phyloP scores from a whole-genome alignment of 2,888 invertebrate genomes.

The Lasiommata megera region DNA sequence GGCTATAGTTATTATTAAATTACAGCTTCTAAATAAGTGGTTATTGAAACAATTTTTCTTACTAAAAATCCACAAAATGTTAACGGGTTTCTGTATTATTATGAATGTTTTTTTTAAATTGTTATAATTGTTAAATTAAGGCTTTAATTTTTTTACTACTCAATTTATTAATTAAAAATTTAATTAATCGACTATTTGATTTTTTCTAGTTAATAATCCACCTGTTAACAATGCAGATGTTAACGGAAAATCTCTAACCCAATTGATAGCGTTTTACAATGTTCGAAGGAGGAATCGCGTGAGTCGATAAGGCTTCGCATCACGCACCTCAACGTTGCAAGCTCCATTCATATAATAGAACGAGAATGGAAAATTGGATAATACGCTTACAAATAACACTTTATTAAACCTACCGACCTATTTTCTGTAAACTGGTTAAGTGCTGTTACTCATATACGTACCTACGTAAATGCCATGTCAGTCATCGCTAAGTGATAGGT shows the following conservation, averaged over 20 bases:
- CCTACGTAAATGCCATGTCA: constrained; percentile 3
- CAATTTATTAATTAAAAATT: too few relatives aligned
- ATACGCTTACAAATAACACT: constrained; percentile 54
- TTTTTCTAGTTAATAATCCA: too few relatives aligned
- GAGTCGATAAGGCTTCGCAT: constrained; percentile 40
- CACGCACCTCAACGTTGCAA: constrained; percentile 46
- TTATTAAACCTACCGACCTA: constrained; percentile 49
- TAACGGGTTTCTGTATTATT: background rate
- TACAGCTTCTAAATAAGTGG: too few relatives aligned
- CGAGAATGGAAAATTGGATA: constrained; percentile 67
- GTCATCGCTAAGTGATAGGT: constrained; percentile 1
- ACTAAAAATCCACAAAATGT: too few relatives aligned
- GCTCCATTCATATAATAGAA: constrained; percentile 54
- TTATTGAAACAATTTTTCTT: too few relatives aligned
- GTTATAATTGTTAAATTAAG: too few relatives aligned
- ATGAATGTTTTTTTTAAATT: too few relatives aligned
- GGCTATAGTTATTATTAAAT: too few relatives aligned
- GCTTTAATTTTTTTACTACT: too few relatives aligned
- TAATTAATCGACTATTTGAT: too few relatives aligned
- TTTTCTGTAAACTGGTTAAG: constrained; percentile 40
- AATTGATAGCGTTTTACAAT: background rate
- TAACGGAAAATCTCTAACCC: background rate
- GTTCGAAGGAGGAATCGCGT: constrained; percentile 46
- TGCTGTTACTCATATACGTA: constrained; percentile 9
- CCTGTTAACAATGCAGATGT: too few relatives aligned